Conservation (phyloP, 2,888 invertebrate species). For the Stenodera caucasica region DNA sequence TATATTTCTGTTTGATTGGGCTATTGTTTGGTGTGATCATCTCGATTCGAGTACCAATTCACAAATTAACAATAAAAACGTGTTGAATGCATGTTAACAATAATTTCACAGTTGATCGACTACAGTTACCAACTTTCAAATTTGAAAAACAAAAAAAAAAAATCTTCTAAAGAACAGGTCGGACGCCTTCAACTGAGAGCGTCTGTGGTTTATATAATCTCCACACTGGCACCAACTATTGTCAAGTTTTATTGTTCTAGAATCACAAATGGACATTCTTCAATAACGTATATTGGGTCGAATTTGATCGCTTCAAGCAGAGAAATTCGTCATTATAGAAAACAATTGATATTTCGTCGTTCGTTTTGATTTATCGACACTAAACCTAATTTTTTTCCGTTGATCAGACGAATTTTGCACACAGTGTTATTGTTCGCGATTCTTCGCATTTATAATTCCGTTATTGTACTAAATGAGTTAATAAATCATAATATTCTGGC, state of each 20-base stretch:
- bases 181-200: slow-evolving; percentile 27
- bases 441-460: slow-evolving; percentile 22
- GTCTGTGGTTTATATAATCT: slow-evolving; percentile 35
- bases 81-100: slow-evolving; percentile 38
- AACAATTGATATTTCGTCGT: not conserved
- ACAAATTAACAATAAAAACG: slow-evolving; percentile 21
- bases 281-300: slow-evolving; percentile 27
- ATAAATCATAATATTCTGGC: slow-evolving; percentile 30
- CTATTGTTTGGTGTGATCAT: not conserved
- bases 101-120: slow-evolving; percentile 48
- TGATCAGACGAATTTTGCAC: too few species aligned
- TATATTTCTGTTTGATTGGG: too few species aligned
- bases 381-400: too few species aligned
- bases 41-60: slow-evolving; percentile 4
- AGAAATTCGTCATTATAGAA: too few species aligned
- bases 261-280: slow-evolving; percentile 29
- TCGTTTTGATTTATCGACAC: slow-evolving; percentile 50
- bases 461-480: slow-evolving; percentile 22
- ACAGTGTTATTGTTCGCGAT: too few species aligned
- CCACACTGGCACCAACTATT: slow-evolving; percentile 16
- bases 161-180: slow-evolving; percentile 37
- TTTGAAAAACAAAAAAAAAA: too few species aligned
- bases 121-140: slow-evolving; percentile 43
- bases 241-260: slow-evolving; percentile 27
- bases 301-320: slow-evolving; percentile 30